Base-by-base conservation (phyloP, 2,797 vertebrate genomes). In the Geotrypetes seraphini region DNA sequence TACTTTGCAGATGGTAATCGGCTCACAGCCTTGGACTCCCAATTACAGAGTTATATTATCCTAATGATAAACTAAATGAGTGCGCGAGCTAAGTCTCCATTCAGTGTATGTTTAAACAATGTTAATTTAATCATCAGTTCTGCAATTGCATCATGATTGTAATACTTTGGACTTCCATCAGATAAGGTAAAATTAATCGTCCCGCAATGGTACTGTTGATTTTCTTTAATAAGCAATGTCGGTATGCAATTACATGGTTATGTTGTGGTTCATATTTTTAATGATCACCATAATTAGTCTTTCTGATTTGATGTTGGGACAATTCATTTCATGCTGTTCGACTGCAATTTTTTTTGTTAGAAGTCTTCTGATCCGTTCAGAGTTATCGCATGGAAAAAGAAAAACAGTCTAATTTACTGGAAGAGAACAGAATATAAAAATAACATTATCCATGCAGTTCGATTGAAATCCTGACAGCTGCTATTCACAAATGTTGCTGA, bases 401-500 rank as follows among this genome's bases (percentile, higher is more conserved):
- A n/a, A 47, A 29, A 38, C 25, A 22, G 40, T 64, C 57, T 66
- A 65, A 75, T 66, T 75, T 69, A 43, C 53, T 31, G 8, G 50
- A 47, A 60, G 42, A 64, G 34, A 66, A 63, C 34, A 33, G 48
- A 71, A 60, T 63, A 69, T 63, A 78, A 74, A 78, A 74, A 71
- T 70, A 69, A 24, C 43, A 53, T 67, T 67, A 74, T 55, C 50
- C 41, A 57, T 64, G 63, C 59, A 47, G 58, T 66, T 69, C 56
- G 50, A 70, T 57, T 51, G 47, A 71, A 75, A 71, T 64, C 56
- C 63, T 74, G 75, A 77, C 75, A 81, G 71, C 72, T 82, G 68
- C 69, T 78, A 57, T 70, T 83, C 73, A 76, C 60, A 69, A 73
- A 73, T 73, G 66, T 70, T 83, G 81, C 78, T 83, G 78, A 84